Base-by-base conservation (phyloP, 2,797 vertebrate genomes). In the Ctenopoma kingsleyae region DNA sequence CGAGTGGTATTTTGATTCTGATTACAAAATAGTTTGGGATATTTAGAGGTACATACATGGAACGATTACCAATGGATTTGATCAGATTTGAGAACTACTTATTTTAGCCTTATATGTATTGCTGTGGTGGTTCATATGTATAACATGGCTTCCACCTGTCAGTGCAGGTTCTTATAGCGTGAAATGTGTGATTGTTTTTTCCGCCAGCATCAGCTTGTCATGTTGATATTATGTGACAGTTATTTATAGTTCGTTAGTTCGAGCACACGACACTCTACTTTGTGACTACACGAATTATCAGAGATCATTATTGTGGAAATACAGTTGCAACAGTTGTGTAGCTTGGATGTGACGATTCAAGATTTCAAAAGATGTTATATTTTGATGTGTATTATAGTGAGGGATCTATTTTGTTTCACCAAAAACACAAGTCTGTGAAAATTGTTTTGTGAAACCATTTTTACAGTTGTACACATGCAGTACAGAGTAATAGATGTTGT, bases 391-490 rank as follows among this genome's bases (percentile, higher is more conserved):
- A 71, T 71, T 68, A 68, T 94, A 94, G 69, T 88, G 94, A 91
- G 88, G 91, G 89, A 91, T 93, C 85, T 93, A 93, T 93, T 94
- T 94, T 95, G 91, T 93, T 95, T 94, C 90, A 94, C 92, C 92
- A 93, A 93, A 94, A 94, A 69, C 92, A 62, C 61, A 64, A 84
- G 80, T 92, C 90, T 94, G 85, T 93, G 94, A 93, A 94, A 92
- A 91, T 90, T 94, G 93, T 96, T 96, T 96, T 94, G 89, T 95
- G 95, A 92, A 93, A 90, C 85, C 73, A 88, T 89, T 91, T 95
- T 93, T 93, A 91, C 90, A 94, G 93, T 93, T 94, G 95, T 95
- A 94, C 89, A 94, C 95, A 95, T 91, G 67, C 82, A 80, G 75
- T 53, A 57, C 65, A 83, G 60, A 74, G 79, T 78, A 65, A 67